Evolutionary conservation across 2,113 vertebrate species (phyloP).

Genomic region (Vanacampus margaritifer): DNA sequence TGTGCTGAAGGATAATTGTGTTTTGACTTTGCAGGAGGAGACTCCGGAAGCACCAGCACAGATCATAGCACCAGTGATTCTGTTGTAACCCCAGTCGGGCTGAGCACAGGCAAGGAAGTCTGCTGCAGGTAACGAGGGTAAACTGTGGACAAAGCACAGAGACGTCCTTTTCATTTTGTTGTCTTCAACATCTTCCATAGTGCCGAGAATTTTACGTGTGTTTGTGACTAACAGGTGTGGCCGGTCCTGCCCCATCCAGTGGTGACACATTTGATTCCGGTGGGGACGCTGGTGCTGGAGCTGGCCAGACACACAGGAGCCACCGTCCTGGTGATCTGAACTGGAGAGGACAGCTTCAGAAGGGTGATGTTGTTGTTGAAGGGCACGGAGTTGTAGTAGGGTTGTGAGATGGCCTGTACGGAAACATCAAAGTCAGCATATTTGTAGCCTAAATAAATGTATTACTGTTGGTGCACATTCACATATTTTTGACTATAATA

Average conservation of each 20-base stretch:
- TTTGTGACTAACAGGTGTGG: conserved; percentile 59
- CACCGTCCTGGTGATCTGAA: conserved; percentile 59
- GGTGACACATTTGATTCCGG: conserved; percentile 75
- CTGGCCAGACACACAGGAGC: conserved; percentile 79
- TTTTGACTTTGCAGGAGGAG: conserved; percentile 76
- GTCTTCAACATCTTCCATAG: neutral
- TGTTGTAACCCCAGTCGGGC: conserved; percentile 68
- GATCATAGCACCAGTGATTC: conserved; percentile 77
- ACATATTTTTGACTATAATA: too few relatives aligned
- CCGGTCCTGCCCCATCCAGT: conserved; percentile 80
- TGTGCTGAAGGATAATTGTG: neutral
- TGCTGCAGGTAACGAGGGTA: conserved; percentile 74
- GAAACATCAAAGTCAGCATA: neutral
- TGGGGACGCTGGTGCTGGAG: conserved; percentile 58
- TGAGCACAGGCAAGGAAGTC: conserved; percentile 72
- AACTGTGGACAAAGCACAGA: conserved; percentile 35
- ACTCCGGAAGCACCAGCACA: conserved; percentile 77
- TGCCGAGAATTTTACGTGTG: neutral
- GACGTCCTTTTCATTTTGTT: neutral
- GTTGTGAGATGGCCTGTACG: conserved; percentile 77
- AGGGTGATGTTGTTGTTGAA: conserved; percentile 83
- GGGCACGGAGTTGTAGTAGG: conserved; percentile 74
- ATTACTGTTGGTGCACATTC: neutral
- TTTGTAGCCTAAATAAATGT: neutral
- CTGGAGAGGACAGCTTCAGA: conserved; percentile 78